A percentile compares a stretch with the other conserved stretches of the same genome.
Evolutionary conservation across 92 coral and sea anemone genomes (phyloP).

Genomic region (Diadumene lineata): DNA sequence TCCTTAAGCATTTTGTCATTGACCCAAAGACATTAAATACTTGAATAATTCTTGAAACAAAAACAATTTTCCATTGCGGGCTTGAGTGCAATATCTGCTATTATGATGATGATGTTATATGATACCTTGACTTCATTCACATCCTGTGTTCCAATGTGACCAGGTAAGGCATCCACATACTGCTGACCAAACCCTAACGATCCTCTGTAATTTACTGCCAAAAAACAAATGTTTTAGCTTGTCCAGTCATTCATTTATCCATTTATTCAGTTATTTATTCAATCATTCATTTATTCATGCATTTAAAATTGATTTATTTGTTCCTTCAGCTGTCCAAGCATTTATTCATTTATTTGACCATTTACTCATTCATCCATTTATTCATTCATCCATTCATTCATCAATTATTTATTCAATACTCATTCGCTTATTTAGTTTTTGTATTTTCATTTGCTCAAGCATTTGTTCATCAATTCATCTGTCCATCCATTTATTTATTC

Average conservation of each 20-base stretch:
- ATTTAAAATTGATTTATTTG: not conserved
- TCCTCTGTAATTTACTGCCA: constrained; percentile 83
- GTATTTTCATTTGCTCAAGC: not conserved
- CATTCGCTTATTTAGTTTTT: not conserved
- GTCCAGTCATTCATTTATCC: not conserved
- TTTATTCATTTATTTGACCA: not conserved
- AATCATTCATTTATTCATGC: no score
- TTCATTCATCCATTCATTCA: not conserved
- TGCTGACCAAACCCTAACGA: constrained; percentile 84
- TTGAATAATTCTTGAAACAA: no score
- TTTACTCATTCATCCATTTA: not conserved
- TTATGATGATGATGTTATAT: constrained; percentile 2
- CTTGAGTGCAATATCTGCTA: not conserved
- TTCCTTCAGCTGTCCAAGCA: not conserved
- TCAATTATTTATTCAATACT: not conserved
- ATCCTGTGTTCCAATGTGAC: constrained; percentile 87
- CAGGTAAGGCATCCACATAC: constrained; percentile 55
- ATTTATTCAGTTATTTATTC: not conserved
- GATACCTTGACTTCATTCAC: constrained; percentile 81
- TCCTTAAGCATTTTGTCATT: no score
- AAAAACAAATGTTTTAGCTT: not conserved
- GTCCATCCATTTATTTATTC: not conserved
- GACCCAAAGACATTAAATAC: no score
- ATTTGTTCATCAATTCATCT: not conserved
- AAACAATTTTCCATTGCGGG: no score